phyloP scores from a whole-genome alignment of 2,888 invertebrate species.

The Vesta saturnalis region DNA sequence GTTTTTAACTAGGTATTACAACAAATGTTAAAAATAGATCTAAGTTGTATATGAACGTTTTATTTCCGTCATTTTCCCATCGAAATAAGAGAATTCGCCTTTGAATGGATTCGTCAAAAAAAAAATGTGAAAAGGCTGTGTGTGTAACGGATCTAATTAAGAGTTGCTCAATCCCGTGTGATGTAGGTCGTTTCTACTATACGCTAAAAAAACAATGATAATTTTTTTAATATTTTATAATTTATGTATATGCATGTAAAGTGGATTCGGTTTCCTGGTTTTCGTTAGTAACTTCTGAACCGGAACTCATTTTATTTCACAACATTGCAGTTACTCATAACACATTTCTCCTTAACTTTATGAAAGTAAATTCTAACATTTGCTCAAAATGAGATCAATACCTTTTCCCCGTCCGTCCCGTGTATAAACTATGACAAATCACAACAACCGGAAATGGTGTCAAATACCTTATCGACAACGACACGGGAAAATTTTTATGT shows the following conservation, averaged over 20 bases:
- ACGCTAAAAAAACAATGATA: neutral
- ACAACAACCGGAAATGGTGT: constrained; percentile 36
- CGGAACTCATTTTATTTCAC: constrained; percentile 14
- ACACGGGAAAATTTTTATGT: constrained; percentile 10
- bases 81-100: too few relatives aligned
- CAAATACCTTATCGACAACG: constrained; percentile 37
- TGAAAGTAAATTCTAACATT: constrained; percentile 15
- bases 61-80: constrained; percentile 1
- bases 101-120: too few relatives aligned
- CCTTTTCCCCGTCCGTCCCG: too few relatives aligned
- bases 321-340: constrained; percentile 18
- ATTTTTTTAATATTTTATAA: neutral
- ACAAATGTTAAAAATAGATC: constrained; percentile 1
- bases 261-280: constrained; percentile 13
- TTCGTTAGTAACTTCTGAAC: constrained; percentile 6
- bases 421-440: constrained; percentile 33
- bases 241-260: neutral
- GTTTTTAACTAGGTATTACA: neutral
- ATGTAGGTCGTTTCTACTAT: neutral
- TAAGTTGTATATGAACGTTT: too few relatives aligned
- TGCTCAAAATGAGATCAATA: constrained; percentile 34
- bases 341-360: constrained; percentile 5
- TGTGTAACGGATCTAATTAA: constrained; percentile 1
- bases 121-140: too few relatives aligned
- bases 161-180: constrained; percentile 1